Evolutionary conservation across 2,888 invertebrate species (phyloP), one percentile per base, ranked within the genome.

Genomic region (Drosophila merina): DNA sequence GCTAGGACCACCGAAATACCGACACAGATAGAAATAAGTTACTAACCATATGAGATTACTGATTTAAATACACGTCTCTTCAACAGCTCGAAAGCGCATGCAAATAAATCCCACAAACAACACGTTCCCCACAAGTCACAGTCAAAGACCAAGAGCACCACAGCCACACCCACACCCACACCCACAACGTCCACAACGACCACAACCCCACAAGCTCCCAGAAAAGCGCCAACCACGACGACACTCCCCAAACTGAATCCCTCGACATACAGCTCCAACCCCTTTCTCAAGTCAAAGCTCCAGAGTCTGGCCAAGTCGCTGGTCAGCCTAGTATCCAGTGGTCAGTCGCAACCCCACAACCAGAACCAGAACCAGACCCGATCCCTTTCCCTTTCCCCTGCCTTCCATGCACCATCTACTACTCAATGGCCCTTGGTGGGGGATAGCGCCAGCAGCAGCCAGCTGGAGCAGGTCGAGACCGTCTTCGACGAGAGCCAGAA

Each of bases 21-120:
- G 20, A 28, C 30, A 57, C 33, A n/a, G 42, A 14, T 45, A 67
- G 48, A 52, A 55, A 54, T 67, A 69, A 64, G 66, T 48, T 79
- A 81, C 88, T 86, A 88, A 89, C 89, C 72, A 88, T 86, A 84
- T 88, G 80, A 86, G 60, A 86, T 84, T 84, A 70, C 87, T 81
- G 75, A 71, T 79, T 75, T 20, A 57, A 68, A 75, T 69, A 87
- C 89, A 86, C 90, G 88, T 90, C 84, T 90, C 88, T 88, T 88
- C 88, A 86, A 90, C 86, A 88, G 89, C 89, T 89, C 88, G 77
- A 89, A 89, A 86, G 68, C 88, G 88, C 89, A 89, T 89, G 89
- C 84, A 84, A 88, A 85, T 79, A 85, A 90, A 84, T 75, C 66
- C 69, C 60, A 75, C 75, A 89, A 88, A 74, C 84, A 79, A 80